Conservation (phyloP, 2,888 invertebrate genomes). For the Dolomedes plantarius region DNA sequence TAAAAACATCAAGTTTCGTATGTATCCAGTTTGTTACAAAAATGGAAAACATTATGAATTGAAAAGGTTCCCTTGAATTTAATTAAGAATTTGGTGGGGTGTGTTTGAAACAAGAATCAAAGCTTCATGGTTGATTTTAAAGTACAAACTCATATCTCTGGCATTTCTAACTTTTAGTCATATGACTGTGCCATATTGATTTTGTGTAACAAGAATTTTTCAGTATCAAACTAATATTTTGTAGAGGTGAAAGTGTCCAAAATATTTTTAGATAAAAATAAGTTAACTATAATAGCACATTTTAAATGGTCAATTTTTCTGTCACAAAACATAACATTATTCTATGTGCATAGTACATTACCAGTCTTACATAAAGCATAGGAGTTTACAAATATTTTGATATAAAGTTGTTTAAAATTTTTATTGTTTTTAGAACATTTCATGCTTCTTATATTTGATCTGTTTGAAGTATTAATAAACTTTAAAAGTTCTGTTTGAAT, state of each 20-base stretch:
- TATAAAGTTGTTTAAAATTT: constrained; percentile 1
- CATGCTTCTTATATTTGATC: background rate
- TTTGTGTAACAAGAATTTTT: constrained; percentile 38
- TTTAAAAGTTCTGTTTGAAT: background rate
- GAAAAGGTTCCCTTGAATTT: background rate
- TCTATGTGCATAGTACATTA: background rate
- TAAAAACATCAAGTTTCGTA: constrained; percentile 32
- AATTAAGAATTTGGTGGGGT: background rate
- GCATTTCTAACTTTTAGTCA: constrained; percentile 37
- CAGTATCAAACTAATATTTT: constrained; percentile 43
- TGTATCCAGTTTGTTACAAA: background rate
- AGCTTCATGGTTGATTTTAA: constrained; percentile 41
- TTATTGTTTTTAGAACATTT: background rate
- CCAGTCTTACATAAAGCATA: background rate
- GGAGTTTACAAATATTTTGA: constrained; percentile 16
- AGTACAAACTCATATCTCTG: constrained; percentile 60
- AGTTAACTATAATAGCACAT: constrained; percentile 7
- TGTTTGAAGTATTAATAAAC: background rate
- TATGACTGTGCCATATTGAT: constrained; percentile 53
- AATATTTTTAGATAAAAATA: constrained; percentile 58
- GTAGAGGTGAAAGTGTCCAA: constrained; percentile 55
- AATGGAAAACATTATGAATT: background rate
- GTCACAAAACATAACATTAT: background rate
- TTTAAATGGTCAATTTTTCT: background rate
- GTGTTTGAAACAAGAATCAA: background rate